Conservation (phyloP, 2,888 invertebrate genomes). For the Eucera pruinosa region DNA sequence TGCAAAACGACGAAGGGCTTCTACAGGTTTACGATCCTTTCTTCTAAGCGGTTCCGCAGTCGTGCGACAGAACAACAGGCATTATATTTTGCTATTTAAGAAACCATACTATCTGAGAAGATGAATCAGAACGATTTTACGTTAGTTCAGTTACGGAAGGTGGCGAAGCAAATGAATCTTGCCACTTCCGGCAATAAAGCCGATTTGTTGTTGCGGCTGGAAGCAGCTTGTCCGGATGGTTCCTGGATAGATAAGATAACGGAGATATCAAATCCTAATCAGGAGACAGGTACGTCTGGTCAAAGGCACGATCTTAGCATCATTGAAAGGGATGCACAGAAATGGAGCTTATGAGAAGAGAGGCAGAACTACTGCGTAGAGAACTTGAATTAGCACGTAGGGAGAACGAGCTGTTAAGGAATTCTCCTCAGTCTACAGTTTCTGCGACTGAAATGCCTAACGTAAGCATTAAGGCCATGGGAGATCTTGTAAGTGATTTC, state of each 20-base stretch:
- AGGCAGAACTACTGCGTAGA: background rate
- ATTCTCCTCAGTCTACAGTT: background rate
- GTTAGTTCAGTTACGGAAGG: background rate
- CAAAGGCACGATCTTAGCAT: background rate
- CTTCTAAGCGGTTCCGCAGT: no score
- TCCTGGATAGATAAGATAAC: background rate
- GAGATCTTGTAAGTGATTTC: background rate
- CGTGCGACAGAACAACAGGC: no score
- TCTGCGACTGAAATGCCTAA: background rate
- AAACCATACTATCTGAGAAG: no score
- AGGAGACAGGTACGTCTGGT: background rate
- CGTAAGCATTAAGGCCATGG: background rate
- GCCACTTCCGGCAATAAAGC: background rate
- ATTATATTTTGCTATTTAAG: no score
- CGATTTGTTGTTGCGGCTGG: background rate
- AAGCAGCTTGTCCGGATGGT: background rate
- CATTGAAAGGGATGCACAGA: background rate
- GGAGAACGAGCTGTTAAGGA: background rate
- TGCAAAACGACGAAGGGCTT: no score
- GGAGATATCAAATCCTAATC: background rate
- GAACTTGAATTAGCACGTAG: background rate
- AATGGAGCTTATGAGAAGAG: background rate
- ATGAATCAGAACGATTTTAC: conserved; percentile 5
- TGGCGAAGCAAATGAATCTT: background rate
- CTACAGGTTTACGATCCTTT: no score